phyloP scores from a whole-genome alignment of 2,888 invertebrate genomes.

The Sinopyrophorus schimmeli region DNA sequence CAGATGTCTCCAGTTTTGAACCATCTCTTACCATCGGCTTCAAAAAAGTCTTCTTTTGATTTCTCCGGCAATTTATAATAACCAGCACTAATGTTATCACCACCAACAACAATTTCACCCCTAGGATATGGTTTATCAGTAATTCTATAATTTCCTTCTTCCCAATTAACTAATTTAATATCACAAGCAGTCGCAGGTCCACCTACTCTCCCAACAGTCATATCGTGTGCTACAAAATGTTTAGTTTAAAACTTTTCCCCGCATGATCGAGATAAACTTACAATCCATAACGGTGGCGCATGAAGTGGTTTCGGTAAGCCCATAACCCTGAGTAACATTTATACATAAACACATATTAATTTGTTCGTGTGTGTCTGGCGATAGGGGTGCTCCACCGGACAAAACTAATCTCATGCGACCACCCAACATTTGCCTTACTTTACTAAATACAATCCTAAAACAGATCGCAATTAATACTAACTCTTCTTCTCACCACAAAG shows the following conservation, averaged over 20 bases:
- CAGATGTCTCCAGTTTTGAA: conserved; percentile 97
- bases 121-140: conserved; percentile 85
- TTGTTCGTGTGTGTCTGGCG: conserved; percentile 94
- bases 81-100: conserved; percentile 89
- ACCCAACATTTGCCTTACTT: conserved; percentile 70
- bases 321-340: conserved; percentile 91
- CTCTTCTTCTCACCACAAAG: too few species aligned
- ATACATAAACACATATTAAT: conserved; percentile 90
- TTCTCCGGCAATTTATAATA: conserved; percentile 91
- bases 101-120: conserved; percentile 76
- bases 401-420: conserved; percentile 87
- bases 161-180: conserved; percentile 88
- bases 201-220: conserved; percentile 78
- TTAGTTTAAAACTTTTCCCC: not conserved
- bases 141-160: conserved; percentile 88
- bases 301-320: conserved; percentile 95
- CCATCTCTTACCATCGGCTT: conserved; percentile 81
- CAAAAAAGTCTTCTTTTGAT: conserved; percentile 87
- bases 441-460: conserved; percentile 62
- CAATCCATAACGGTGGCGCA: conserved; percentile 86
- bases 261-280: conserved; percentile 51
- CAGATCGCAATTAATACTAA: too few species aligned
- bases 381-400: conserved; percentile 93
- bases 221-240: conserved; percentile 56
- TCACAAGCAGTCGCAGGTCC: conserved; percentile 84